A percentile compares a stretch with the other conserved stretches of the same genome.
These are phyloP conservation scores for Cricetomys ansorgei DNA, from an alignment of 2,113 vertebrate species.

Conservation along the genomic window DNA sequence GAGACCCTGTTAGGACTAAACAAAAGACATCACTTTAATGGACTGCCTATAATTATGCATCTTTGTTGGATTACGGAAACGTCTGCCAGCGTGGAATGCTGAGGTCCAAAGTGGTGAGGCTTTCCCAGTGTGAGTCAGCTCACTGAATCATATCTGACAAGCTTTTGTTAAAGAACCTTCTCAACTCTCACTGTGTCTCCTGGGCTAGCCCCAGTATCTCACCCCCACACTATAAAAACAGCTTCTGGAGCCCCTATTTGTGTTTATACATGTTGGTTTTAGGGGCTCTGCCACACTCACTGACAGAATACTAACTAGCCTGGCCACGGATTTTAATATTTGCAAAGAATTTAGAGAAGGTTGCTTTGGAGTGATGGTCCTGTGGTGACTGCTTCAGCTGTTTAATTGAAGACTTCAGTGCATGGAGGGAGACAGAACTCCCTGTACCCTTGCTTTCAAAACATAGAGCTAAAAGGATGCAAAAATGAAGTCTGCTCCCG, in stretches of 20 bases:
- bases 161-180: slow-evolving; percentile 81
- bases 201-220: neutral
- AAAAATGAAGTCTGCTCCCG: accelerated
- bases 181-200: neutral
- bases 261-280: slow-evolving; percentile 22
- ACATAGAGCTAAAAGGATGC: neutral
- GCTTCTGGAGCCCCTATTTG: neutral
- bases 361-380: neutral
- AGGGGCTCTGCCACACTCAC: neutral
- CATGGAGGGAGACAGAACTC: neutral
- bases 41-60: slow-evolving; percentile 79
- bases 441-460: neutral
- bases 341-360: slow-evolving; percentile 25
- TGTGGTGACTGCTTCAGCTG: neutral
- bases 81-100: slow-evolving; percentile 78
- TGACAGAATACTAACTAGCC: neutral
- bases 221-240: neutral
- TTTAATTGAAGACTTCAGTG: neutral
- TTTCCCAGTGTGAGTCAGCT: slow-evolving; percentile 75
- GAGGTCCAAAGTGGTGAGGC: slow-evolving; percentile 82
- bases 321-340: neutral
- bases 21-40: slow-evolving; percentile 85
- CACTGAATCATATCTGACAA: slow-evolving; percentile 86
- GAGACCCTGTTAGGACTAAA: slow-evolving; percentile 77
- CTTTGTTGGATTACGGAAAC: slow-evolving; percentile 83